These are phyloP conservation scores for Meleagris gallopavo DNA, from an alignment of 2,113 vertebrate species.

Conservation along the genomic window DNA sequence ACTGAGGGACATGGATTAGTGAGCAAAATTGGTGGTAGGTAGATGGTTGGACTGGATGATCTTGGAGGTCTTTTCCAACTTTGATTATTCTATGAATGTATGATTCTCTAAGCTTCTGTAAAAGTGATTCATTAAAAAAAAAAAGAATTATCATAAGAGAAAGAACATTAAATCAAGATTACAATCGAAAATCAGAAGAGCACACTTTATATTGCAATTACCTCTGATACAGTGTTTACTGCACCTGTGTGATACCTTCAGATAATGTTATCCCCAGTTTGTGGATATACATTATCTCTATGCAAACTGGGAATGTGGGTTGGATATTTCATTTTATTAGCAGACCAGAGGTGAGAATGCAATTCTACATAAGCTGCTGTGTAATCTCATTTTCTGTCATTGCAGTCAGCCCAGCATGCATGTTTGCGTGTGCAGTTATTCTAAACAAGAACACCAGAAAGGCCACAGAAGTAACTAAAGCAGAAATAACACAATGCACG, in stretches of 20 bases:
- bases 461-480: neutral
- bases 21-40: too few species aligned
- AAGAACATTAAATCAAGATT: neutral
- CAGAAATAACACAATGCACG: neutral
- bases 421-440: constrained; percentile 11
- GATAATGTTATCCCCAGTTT: constrained; percentile 60
- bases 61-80: too few species aligned
- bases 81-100: too few species aligned
- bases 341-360: neutral
- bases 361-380: neutral
- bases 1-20: too few species aligned
- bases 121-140: neutral
- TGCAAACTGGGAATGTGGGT: neutral
- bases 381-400: neutral
- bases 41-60: too few species aligned
- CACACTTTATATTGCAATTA: neutral
- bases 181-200: neutral
- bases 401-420: constrained; percentile 64
- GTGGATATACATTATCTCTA: constrained; percentile 57
- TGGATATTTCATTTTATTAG: neutral
- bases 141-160: neutral
- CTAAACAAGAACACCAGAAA: neutral
- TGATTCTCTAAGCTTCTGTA: neutral
- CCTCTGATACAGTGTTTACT: constrained; percentile 52
- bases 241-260: constrained; percentile 65